Percentiles rank a stretch among this genome's conserved stretches.
These are phyloP conservation scores for Aptenodytes forsteri DNA, from an alignment of 2,113 vertebrate genomes.

Conservation along the genomic window DNA sequence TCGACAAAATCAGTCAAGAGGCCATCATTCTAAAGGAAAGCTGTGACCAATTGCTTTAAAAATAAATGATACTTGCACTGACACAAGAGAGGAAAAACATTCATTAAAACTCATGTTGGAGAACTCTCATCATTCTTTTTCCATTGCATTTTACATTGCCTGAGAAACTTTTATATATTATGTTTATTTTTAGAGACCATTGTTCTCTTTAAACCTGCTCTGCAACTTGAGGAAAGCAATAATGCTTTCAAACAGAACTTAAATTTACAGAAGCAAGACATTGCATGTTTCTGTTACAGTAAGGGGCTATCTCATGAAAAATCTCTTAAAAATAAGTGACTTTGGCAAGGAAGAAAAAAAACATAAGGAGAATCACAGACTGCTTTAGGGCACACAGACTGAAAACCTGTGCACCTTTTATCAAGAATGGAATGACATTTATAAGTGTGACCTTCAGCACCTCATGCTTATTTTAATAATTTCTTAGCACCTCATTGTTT, in stretches of 20 bases:
- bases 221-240: constrained; percentile 23
- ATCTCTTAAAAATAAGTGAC: neutral
- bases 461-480: neutral
- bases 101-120: constrained; percentile 70
- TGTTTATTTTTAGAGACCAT: constrained; percentile 75
- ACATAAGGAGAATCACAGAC: neutral
- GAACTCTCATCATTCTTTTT: constrained; percentile 64
- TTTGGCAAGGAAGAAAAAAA: neutral
- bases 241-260: constrained; percentile 21
- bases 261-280: neutral
- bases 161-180: constrained; percentile 63
- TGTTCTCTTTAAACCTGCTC: constrained; percentile 54
- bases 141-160: constrained; percentile 66
- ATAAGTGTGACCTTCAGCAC: neutral
- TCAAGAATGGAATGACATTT: constrained; percentile 1
- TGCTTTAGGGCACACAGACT: neutral
- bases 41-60: constrained; percentile 60
- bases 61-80: constrained; percentile 66
- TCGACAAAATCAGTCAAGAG: constrained; percentile 62
- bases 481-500: too few species aligned
- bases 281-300: neutral
- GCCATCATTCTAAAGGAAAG: constrained; percentile 57
- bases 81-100: constrained; percentile 47
- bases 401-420: constrained; percentile 15
- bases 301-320: neutral